A percentile compares a stretch with the other conserved stretches of the same genome.
Evolutionary conservation across 1,140 invertebrate genomes (phyloP).

Genomic region (Sweltsa coloradensis): DNA sequence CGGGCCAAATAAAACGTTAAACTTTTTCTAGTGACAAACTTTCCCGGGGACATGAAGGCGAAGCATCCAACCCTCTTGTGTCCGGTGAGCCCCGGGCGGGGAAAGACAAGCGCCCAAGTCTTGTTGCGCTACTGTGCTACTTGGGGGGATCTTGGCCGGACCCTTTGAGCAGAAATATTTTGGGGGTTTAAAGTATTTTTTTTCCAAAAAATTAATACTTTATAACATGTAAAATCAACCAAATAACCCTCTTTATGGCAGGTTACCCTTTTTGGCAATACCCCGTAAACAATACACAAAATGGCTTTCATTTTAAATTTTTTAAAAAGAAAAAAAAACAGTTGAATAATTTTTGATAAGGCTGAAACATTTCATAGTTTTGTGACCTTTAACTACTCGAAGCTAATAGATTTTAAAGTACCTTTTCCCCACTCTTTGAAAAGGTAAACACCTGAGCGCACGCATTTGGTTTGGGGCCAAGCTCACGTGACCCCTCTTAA

Average conservation of each 20-base stretch:
- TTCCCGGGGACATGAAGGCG: slow-evolving; percentile 90
- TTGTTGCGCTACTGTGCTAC: slow-evolving; percentile 90
- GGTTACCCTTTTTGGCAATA: too few species aligned
- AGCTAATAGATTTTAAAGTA: too few species aligned
- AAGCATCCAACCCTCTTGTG: slow-evolving; percentile 87
- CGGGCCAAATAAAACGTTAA: too few species aligned
- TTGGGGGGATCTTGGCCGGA: slow-evolving; percentile 66
- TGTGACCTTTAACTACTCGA: too few species aligned
- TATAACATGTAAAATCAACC: neutral
- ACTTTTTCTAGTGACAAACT: slow-evolving; percentile 62
- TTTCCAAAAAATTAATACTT: neutral
- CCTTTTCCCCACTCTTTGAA: too few species aligned
- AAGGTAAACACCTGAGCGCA: too few species aligned
- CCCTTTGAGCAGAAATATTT: slow-evolving; percentile 93
- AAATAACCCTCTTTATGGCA: neutral
- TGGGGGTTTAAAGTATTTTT: slow-evolving; percentile 47
- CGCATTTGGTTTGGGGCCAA: too few species aligned
- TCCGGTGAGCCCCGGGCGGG: slow-evolving; percentile 92
- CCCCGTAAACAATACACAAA: slow-evolving; percentile 1
- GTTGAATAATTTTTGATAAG: too few species aligned
- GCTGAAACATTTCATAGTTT: too few species aligned
- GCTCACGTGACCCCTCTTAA: too few species aligned
- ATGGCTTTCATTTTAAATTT: too few species aligned
- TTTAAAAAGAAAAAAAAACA: too few species aligned
- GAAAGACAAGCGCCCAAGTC: slow-evolving; percentile 98